phyloP scores from a whole-genome alignment of 2,113 vertebrate genomes.

The Alectura lathami region DNA sequence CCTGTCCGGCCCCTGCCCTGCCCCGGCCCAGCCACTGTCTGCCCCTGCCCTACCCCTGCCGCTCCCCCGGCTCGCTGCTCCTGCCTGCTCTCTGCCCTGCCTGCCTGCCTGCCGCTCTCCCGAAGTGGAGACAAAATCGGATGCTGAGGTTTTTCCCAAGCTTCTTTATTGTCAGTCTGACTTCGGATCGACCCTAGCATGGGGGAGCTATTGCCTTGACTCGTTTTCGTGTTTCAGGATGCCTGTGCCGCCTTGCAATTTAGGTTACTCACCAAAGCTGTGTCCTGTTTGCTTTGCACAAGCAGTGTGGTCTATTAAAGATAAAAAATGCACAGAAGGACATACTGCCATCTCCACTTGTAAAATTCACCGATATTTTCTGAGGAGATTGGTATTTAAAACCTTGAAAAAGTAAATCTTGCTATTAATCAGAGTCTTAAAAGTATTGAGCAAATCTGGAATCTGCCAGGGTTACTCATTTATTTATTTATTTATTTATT shows the following conservation, averaged over 20 bases:
- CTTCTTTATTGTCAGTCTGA: accelerated
- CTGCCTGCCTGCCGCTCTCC: not conserved
- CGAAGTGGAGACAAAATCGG: accelerated
- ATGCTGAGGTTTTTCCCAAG: accelerated
- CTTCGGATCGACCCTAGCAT: not conserved
- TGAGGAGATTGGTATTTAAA: not conserved
- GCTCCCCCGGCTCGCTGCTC: too few relatives aligned
- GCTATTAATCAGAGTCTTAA: not conserved
- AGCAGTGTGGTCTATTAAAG: not conserved
- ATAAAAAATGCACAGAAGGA: not conserved
- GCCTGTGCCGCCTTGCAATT: not conserved
- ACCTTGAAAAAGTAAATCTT: not conserved
- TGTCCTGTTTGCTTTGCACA: not conserved
- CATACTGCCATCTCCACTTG: accelerated
- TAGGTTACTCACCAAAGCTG: too few relatives aligned
- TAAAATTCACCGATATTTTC: not conserved
- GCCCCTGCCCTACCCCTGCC: not conserved
- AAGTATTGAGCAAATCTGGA: not conserved
- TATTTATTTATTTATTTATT: too few relatives aligned
- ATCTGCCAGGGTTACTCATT: not conserved
- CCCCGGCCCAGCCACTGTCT: not conserved
- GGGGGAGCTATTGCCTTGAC: not conserved
- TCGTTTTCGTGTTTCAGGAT: not conserved
- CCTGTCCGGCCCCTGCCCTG: too few relatives aligned
- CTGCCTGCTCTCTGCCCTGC: not conserved